A percentile compares a stretch with the other conserved stretches of the same genome.
Evolutionary conservation across 2,797 vertebrate genomes (phyloP).

Genomic region (Sebastes alutus): DNA sequence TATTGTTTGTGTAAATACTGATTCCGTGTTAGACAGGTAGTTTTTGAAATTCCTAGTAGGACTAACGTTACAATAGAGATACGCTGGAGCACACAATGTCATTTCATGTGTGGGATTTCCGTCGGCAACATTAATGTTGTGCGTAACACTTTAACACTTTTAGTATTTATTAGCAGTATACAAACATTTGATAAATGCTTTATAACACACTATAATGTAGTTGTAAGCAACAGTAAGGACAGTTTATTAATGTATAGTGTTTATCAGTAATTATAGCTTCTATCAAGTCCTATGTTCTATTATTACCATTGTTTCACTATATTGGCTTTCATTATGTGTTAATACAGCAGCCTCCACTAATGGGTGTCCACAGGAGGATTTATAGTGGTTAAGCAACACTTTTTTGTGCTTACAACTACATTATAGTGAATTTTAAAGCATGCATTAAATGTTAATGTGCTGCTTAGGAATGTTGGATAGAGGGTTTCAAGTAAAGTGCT

Average conservation of each 20-base stretch:
- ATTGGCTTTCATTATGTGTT: not conserved
- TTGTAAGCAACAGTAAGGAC: not conserved
- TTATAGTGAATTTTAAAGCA: not conserved
- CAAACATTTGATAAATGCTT: not conserved
- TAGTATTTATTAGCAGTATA: not conserved
- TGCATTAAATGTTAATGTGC: not conserved
- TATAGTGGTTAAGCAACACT: not conserved
- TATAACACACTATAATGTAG: not conserved
- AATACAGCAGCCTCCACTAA: not conserved
- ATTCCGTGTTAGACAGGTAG: conserved; percentile 1
- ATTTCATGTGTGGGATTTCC: conserved; percentile 13
- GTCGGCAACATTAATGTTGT: not conserved
- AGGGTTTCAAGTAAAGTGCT: not conserved
- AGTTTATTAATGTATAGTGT: not conserved
- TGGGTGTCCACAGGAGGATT: not conserved
- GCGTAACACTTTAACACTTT: not conserved
- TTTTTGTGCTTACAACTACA: not conserved
- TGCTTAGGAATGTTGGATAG: not conserved
- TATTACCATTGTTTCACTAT: not conserved
- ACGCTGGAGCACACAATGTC: not conserved
- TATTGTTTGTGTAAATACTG: not conserved
- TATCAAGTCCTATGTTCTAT: not conserved
- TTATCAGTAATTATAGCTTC: not conserved
- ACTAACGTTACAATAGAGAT: conserved; percentile 6
- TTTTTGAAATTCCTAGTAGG: conserved; percentile 23